Base-by-base conservation (phyloP, 2,113 vertebrate genomes). In the Tricholaema leucomelas region DNA sequence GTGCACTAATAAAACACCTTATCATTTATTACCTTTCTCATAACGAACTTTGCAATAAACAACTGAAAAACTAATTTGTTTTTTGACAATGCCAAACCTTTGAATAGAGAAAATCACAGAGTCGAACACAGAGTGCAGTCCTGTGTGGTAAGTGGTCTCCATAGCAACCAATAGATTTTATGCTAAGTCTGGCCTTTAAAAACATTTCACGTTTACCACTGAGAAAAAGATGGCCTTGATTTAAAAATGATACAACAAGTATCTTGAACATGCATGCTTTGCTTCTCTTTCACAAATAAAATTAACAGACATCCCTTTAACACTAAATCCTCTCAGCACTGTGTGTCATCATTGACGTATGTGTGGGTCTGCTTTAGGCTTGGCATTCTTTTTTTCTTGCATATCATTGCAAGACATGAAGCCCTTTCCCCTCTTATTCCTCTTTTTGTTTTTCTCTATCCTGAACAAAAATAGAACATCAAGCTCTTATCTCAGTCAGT, bases 171-270 rank as follows among this genome's bases (percentile, higher is more conserved):
- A 98, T 98, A 97, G 98, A 98, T 98, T 98, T 98, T 98, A 98
- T 98, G 98, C 97, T 98, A 98, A 98, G 97, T 97, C 97, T 98
- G 97, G 97, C 98, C 98, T 98, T 98, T 98, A 98, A 98, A 98
- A 98, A 98, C 98, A 98, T 98, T 98, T 98, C 98, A 98, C 97
- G 98, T 98, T 98, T 98, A 97, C 97, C 96, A 97, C 96, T 81
- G 92, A 98, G 97, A 98, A 98, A 98, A 97, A 97, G 97, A 98
- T 98, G 97, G 97, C 97, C 98, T 98, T 98, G 98, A 98, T 98
- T 98, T 98, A 96, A 98, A 98, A 98, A 98, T 97, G 97, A 98
- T 98, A 98, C 97, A 97, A 97, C 95, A 97, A 98, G 96, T 97
- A 97, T 95, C 93, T 97, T 88, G 71, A 94, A 97, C 64, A 88